Evolutionary conservation across 2,797 vertebrate genomes (phyloP).

Genomic region (Thunnus albacares): DNA sequence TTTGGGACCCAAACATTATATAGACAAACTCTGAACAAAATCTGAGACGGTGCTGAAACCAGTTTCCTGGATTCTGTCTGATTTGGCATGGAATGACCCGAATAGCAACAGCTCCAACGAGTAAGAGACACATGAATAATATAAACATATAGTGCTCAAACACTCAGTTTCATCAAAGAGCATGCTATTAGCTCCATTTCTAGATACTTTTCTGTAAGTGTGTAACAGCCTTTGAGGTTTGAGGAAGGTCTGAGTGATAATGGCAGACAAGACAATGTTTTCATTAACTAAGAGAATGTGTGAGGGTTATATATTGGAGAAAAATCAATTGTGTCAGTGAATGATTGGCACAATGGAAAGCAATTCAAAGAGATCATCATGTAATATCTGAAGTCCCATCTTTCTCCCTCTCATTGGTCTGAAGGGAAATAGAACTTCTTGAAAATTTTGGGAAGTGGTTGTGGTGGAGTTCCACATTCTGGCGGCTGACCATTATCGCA

Average conservation of each 20-base stretch:
- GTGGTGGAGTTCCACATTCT: neutral
- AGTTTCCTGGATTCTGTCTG: too few species aligned
- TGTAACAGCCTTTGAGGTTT: neutral
- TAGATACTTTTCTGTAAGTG: constrained; percentile 11
- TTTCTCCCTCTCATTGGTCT: constrained; percentile 5
- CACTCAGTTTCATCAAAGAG: constrained; percentile 1
- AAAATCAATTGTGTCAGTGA: constrained; percentile 25
- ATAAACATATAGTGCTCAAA: neutral
- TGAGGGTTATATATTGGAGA: constrained; percentile 15
- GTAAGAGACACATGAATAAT: neutral
- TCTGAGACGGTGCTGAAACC: too few species aligned
- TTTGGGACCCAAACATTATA: too few species aligned
- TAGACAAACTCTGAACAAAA: too few species aligned
- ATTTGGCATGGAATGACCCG: too few species aligned
- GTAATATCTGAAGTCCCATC: neutral
- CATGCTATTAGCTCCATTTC: constrained; percentile 6
- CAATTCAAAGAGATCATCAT: constrained; percentile 27
- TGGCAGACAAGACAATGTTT: neutral
- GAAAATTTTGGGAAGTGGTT: neutral
- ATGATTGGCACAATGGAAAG: constrained; percentile 14
- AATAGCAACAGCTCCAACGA: neutral
- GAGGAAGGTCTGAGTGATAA: neutral
- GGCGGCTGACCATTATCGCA: too few species aligned
- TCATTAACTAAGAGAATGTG: constrained; percentile 3
- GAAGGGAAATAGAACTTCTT: neutral